Evolutionary conservation across 2,888 invertebrate species (phyloP), one percentile per base, ranked within the genome.

Genomic region (Euplagia quadripunctaria): DNA sequence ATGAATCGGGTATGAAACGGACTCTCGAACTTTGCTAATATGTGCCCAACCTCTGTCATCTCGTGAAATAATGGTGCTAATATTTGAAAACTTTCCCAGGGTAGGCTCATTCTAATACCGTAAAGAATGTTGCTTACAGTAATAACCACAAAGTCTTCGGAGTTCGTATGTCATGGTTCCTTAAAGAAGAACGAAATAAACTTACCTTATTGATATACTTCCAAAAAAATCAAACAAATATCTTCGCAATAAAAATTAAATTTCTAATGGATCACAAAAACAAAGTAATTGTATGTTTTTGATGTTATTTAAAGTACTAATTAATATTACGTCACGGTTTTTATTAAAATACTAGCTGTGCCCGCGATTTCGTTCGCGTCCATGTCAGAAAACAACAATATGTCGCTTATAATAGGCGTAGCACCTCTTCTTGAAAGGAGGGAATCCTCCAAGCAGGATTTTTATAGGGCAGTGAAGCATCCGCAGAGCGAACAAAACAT

Each of bases 31-130:
- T 96, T 96, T 94, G 88, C 93, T 95, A 95, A 96, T 96, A 96
- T 95, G 95, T 94, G 95, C 94, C 94, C 94, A 93, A 94, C 94
- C 95, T 94, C 92, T 94, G 95, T 94, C 94, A 94, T 94, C 94
- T 92, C 88, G 85, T 93, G 90, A 95, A 95, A 95, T 96, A 95
- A 95, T 96, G 95, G 93, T 91, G 92, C 92, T 94, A 94, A 95
- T 95, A 96, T 96, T 96, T 94, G 95, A 93, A 94, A 96, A 96
- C 89, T 96, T 95, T 90, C 85, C 86, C 84, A 87, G 90, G 91
- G 92, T 91, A 88, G 89, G 89, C 90, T 90, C 90, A 89, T 92
- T 92, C 90, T 90, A 89, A 91, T 90, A 90, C 90, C 90, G 88
- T 91, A 92, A 94, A 94, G 94, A 94, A 93, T 94, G 92, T 92